Conservation (phyloP, 2,113 vertebrate genomes). For the Phoenicopterus ruber region DNA sequence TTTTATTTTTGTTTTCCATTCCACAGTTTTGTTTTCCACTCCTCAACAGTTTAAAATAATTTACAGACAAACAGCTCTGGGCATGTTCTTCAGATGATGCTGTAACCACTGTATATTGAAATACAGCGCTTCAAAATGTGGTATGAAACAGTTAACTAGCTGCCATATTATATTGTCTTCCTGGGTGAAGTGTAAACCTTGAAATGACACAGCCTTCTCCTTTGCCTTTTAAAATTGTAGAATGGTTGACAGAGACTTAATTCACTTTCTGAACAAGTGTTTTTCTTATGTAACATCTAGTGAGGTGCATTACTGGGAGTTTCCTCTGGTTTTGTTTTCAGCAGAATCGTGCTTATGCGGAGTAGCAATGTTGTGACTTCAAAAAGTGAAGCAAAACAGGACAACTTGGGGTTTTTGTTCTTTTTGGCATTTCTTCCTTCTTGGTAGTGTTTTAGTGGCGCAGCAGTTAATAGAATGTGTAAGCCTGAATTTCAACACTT, state of each 20-base stretch:
- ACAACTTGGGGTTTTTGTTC: neutral
- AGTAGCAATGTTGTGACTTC: neutral
- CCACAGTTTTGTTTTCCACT: rapidly evolving
- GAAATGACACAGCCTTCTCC: neutral
- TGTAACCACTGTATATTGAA: neutral
- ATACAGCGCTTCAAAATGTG: neutral
- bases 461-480: neutral
- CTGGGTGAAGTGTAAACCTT: neutral
- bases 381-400: conserved; percentile 26
- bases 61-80: neutral
- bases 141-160: neutral
- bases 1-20: neutral
- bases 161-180: neutral
- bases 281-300: neutral
- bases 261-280: neutral
- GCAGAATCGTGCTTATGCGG: neutral
- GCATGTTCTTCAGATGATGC: neutral
- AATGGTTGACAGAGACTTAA: neutral
- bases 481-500: neutral
- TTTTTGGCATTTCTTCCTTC: neutral
- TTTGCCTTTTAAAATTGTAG: neutral
- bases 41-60: neutral
- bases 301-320: neutral
- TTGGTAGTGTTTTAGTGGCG: neutral
- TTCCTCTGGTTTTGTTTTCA: neutral